Percentiles rank a stretch among this genome's conserved stretches.
Evolutionary conservation across 2,113 vertebrate species (phyloP).

Genomic region (Pterocles gutturalis): DNA sequence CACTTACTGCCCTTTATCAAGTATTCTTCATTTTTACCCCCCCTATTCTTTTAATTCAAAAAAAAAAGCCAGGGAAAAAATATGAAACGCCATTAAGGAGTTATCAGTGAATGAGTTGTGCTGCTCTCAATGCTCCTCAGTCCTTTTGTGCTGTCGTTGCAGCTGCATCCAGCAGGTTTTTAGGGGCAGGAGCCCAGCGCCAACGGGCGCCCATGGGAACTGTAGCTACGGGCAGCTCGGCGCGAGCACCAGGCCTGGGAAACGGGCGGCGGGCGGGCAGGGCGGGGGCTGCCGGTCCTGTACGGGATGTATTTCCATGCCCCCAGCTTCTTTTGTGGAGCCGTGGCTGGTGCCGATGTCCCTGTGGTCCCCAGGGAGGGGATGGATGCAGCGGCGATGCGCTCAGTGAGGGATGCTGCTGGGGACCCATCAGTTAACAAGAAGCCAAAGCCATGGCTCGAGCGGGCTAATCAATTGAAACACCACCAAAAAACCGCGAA

Average conservation of each 20-base stretch:
- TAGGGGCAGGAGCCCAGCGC: neutral
- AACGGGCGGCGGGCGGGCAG: neutral
- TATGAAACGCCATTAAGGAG: slow-evolving; percentile 12
- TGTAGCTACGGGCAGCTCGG: neutral
- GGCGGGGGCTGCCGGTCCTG: neutral
- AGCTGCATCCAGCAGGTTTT: slow-evolving; percentile 57
- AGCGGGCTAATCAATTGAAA: neutral
- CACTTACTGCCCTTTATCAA: slow-evolving; percentile 62
- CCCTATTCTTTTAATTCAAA: slow-evolving; percentile 20
- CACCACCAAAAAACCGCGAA: neutral
- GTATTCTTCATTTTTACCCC: slow-evolving; percentile 15
- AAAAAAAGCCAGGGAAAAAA: neutral
- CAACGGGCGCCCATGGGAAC: slow-evolving; percentile 22
- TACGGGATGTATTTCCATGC: neutral
- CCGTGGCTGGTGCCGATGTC: neutral
- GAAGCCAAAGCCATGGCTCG: neutral
- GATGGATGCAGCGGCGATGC: fast-evolving
- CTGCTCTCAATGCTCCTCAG: slow-evolving; percentile 68
- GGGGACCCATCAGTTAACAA: neutral
- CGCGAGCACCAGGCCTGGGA: neutral
- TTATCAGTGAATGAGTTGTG: slow-evolving; percentile 63
- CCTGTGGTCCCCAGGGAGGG: fast-evolving
- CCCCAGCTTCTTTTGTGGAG: fast-evolving
- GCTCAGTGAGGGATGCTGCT: neutral
- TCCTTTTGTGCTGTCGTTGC: slow-evolving; percentile 46